Percentiles rank a stretch among this genome's conserved stretches.
phyloP scores from a whole-genome alignment of 2,888 invertebrate genomes.

The Apodemia mormo region DNA sequence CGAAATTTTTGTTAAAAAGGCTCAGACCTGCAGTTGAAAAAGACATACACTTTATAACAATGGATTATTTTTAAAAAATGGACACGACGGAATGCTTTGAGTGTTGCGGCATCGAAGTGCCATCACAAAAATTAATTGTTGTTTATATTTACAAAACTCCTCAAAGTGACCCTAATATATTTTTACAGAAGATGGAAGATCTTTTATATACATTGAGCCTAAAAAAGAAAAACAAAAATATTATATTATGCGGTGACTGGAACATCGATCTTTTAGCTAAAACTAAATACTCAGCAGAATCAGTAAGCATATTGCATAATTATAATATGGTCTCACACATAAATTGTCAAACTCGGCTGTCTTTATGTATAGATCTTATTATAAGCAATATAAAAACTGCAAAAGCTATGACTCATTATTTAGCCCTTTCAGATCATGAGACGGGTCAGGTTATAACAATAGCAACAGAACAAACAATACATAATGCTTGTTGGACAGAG shows the following conservation, averaged over 20 bases:
- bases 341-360: background rate
- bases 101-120: slow-evolving; percentile 15
- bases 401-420: background rate
- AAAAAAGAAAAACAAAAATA: slow-evolving; percentile 19
- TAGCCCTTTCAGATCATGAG: slow-evolving; percentile 1
- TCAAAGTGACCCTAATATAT: slow-evolving; percentile 5
- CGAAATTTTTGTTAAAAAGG: slow-evolving; percentile 26
- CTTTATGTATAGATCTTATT: slow-evolving; percentile 7
- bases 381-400: slow-evolving; percentile 7
- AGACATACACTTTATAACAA: background rate
- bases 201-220: background rate
- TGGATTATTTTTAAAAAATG: background rate
- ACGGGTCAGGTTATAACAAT: background rate
- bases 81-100: background rate
- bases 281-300: background rate
- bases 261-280: slow-evolving; percentile 21
- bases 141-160: slow-evolving; percentile 19
- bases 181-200: slow-evolving; percentile 11
- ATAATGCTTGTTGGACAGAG: background rate
- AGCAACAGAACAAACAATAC: background rate
- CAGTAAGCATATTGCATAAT: background rate
- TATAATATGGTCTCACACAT: slow-evolving; percentile 19
- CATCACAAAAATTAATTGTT: background rate
- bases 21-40: background rate
- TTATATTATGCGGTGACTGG: slow-evolving; percentile 23